A percentile compares a stretch with the other conserved stretches of the same genome.
These are phyloP conservation scores for Astreopora myriophthalma DNA, from an alignment of 64 coral and sea anemone species.

Conservation along the genomic window DNA sequence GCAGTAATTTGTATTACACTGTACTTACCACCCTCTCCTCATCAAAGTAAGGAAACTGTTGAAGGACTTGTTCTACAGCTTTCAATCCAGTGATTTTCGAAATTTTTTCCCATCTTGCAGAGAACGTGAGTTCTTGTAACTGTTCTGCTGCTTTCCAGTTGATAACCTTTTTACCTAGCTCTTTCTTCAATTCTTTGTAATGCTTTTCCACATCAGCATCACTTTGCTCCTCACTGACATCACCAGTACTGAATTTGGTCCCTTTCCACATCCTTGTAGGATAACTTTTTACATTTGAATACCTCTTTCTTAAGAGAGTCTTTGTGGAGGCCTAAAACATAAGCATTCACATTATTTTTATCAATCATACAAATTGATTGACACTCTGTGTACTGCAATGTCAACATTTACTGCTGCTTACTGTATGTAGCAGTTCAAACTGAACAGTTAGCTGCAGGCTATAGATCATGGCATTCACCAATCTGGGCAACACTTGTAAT, in stretches of 20 bases:
- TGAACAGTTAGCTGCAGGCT: too few relatives aligned
- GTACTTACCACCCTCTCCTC: neutral
- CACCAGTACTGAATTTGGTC: neutral
- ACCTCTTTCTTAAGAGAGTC: neutral
- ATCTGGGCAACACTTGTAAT: too few relatives aligned
- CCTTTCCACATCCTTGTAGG: too few relatives aligned
- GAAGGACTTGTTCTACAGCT: neutral
- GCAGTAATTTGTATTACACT: too few relatives aligned
- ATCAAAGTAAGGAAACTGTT: neutral
- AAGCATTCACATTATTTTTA: too few relatives aligned
- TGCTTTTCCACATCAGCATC: neutral
- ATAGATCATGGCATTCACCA: too few relatives aligned
- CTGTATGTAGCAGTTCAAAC: too few relatives aligned
- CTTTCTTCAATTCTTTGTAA: conserved; percentile 5
- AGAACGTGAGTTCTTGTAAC: neutral
- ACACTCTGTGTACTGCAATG: too few relatives aligned
- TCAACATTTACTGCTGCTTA: too few relatives aligned
- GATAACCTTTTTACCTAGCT: neutral
- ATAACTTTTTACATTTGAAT: neutral
- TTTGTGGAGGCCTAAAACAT: neutral
- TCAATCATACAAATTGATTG: too few relatives aligned
- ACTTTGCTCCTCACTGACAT: neutral
- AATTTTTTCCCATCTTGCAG: neutral
- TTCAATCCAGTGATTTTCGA: neutral
- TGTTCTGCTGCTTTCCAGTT: conserved; percentile 25